These are phyloP conservation scores for Erinaceus europaeus DNA, from an alignment of 2,113 vertebrate genomes.

Conservation along the genomic window DNA sequence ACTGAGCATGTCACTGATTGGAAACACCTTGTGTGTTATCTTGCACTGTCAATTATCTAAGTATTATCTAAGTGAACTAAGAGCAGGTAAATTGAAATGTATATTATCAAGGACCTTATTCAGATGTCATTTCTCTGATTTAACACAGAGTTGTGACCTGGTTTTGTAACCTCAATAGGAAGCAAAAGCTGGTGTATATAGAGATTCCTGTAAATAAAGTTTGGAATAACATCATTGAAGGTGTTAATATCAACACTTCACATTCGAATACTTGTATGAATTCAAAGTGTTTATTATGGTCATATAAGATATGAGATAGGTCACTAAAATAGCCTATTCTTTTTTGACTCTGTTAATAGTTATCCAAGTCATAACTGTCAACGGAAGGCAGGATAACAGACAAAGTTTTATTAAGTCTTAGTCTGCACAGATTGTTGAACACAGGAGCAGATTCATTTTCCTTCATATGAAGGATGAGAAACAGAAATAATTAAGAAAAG, in stretches of 20 bases:
- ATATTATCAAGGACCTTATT: neutral
- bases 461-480: neutral
- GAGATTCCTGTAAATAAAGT: neutral
- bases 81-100: neutral
- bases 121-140: neutral
- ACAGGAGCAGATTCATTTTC: neutral
- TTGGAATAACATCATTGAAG: neutral
- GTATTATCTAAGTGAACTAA: neutral
- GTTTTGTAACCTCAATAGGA: neutral
- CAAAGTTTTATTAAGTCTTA: neutral
- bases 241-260: neutral
- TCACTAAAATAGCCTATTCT: neutral
- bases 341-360: conserved; percentile 1
- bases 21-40: neutral
- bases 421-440: neutral
- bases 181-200: neutral
- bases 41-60: neutral
- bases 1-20: neutral
- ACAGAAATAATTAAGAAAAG: neutral
- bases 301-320: neutral
- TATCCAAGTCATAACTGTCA: neutral
- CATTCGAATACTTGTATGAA: neutral
- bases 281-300: neutral
- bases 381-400: neutral
- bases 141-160: neutral